Conservation (phyloP, 1,140 invertebrate genomes). For the Parasteatoda tepidariorum region DNA sequence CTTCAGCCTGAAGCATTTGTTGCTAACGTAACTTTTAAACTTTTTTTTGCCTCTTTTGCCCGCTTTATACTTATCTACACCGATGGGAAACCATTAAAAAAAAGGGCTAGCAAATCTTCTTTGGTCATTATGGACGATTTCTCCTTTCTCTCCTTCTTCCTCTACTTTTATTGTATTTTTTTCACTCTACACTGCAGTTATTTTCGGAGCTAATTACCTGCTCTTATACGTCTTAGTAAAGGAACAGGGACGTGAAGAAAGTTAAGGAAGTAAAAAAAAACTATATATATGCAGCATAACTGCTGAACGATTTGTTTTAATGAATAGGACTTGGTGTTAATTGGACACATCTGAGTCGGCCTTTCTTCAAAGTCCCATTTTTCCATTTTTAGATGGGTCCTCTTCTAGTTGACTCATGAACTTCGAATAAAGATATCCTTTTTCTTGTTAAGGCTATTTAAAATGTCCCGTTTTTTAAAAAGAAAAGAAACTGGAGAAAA, state of each 20-base stretch:
- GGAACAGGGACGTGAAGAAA: not conserved
- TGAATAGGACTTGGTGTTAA: conserved; percentile 57
- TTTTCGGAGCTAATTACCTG: conserved; percentile 55
- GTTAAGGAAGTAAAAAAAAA: conserved; percentile 4
- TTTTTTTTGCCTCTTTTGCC: not conserved
- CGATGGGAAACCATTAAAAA: conserved; percentile 37
- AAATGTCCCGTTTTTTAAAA: conserved; percentile 31
- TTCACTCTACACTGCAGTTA: conserved; percentile 6
- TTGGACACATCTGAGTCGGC: conserved; percentile 42
- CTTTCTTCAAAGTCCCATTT: conserved; percentile 39
- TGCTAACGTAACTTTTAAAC: not conserved
- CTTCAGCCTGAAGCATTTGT: conserved; percentile 14
- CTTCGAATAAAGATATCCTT: conserved; percentile 47
- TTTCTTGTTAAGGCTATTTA: conserved; percentile 50
- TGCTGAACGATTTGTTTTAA: conserved; percentile 55
- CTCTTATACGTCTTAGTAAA: conserved; percentile 34
- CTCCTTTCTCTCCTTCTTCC: conserved; percentile 6
- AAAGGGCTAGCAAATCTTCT: conserved; percentile 39
- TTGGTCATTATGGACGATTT: conserved; percentile 51
- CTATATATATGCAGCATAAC: conserved; percentile 40
- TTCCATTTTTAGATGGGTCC: conserved; percentile 17
- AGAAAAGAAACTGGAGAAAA: not conserved
- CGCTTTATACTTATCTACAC: conserved; percentile 29
- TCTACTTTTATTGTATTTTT: conserved; percentile 17
- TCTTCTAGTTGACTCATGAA: conserved; percentile 26